Evolutionary conservation across 1,140 invertebrate genomes (phyloP), one percentile per base, ranked within the genome.

Genomic region (Sminthurinus signatus): DNA sequence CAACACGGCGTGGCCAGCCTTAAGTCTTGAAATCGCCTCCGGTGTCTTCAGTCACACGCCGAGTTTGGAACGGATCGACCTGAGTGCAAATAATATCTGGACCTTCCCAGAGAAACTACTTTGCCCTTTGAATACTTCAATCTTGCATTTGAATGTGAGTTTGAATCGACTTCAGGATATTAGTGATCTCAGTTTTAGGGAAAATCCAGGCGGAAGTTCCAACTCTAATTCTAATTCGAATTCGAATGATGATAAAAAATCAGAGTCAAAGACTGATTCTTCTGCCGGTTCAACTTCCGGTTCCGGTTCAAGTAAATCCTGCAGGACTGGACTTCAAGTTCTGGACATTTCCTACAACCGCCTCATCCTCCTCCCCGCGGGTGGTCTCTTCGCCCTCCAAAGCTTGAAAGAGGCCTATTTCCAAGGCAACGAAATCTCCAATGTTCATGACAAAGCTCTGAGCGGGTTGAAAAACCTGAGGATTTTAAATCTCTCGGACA

Each of bases 51-150:
- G 79, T 25, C 81, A 83, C 44, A 83, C 86, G 44, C 78, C 83
- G 63, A 84, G 88, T 73, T 78, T 91, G 72, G 87, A 91, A 77
- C 82, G 86, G 65, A 80, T 95, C 55, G 91, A 95, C 76, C 77
- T 96, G 31, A 90, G 88, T 72, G 85, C 83, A 70, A 93, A 93
- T 75, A 91, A 91, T 74, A 88, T 95, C 68, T 89, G 87, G 85
- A 86, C 87, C 19, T 84, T 95, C 73, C 89, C 91, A 1, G 86
- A 88, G 69, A 86, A 86, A 63, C 78, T 91, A 19, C 92, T 94
- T 74, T 94, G 91, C 74, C 83, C 87, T 0, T 75, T 93, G 57
- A 84, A 82, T 1, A 15, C 15, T 15, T 89, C 87, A 72, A 78
- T 93, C 62, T 83, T 88, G 29, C 81, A 80, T 54, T 76, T 91